Base-by-base conservation (phyloP, 2,113 vertebrate genomes). In the Notiomystis cincta region DNA sequence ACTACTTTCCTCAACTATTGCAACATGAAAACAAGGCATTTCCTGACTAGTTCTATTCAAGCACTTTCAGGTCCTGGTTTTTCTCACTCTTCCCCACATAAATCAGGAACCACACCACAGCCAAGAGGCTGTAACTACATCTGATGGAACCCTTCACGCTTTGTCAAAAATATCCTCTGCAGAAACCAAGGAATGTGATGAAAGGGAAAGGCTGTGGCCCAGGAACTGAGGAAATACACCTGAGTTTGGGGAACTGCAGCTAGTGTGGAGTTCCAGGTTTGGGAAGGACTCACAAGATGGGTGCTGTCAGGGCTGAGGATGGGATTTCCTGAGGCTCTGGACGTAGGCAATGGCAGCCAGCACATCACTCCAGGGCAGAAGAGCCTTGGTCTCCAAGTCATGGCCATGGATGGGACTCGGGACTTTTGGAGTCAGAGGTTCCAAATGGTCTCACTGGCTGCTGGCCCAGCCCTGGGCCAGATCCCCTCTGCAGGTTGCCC, bases 181-280 rank as follows among this genome's bases (percentile, higher is more conserved):
- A 86, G 57, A 69, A 90, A 37, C 16, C 42, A 70, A 78, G 27
- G 28, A 69, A 60, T 15, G 7, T 40, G 31, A 53, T 31, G 8
- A 14, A 71, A 10, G 27, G 28, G 50, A 90, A 93, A 57, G 3
- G 27, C 31, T 0, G 0, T 17, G 24, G 48, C 10, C n/a, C 22
- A 28, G 69, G 38, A 87, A 45, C 10, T 45, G 22, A 27, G 50
- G 25, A 65, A 81, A 73, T 6, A 15, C 53, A 80, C n/a, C 16
- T 4, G 3, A 69, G 14, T 35, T 6, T 76, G 54, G 14, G 25
- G 33, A 31, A 12, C 44, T 50, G 21, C 27, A 82, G 6, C 18
- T 58, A 61, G 31, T 3, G 8, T 23, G 8, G 15, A 22, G n/a
- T 22, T 70, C 35, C 30, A 79, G 15, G 30, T 78, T 70, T 50